These are phyloP conservation scores for Apteryx mantelli DNA, from an alignment of 2,113 vertebrate genomes.

Conservation along the genomic window DNA sequence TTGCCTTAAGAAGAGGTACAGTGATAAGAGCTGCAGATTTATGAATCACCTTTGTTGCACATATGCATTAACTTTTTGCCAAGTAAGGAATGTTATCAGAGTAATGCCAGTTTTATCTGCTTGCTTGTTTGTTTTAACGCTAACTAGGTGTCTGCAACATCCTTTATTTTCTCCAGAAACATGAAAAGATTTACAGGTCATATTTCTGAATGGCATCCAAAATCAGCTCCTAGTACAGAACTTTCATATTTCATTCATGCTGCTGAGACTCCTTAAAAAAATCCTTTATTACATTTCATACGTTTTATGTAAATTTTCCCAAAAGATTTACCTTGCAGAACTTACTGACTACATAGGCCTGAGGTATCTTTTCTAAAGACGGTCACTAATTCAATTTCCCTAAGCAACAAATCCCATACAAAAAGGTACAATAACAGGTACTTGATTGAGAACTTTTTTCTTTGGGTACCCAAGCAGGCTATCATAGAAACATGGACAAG, in stretches of 20 bases:
- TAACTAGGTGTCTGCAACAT: neutral
- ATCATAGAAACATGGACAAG: neutral
- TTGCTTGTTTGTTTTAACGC: neutral
- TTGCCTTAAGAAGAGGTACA: neutral
- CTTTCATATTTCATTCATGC: neutral
- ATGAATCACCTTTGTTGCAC: neutral
- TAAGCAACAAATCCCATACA: neutral
- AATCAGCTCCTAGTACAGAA: neutral
- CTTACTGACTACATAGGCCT: neutral
- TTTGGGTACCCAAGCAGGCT: neutral
- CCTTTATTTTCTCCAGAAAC: neutral
- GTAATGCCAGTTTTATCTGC: neutral
- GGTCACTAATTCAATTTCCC: neutral
- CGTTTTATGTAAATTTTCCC: neutral
- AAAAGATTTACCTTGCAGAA: neutral
- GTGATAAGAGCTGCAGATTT: neutral
- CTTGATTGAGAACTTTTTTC: neutral
- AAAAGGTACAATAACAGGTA: neutral
- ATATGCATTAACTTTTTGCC: neutral
- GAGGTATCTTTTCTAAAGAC: neutral
- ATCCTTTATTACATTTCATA: neutral
- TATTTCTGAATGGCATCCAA: neutral
- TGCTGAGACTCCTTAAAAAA: neutral
- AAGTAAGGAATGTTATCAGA: neutral
- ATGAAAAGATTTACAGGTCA: constrained; percentile 3